phyloP scores from a whole-genome alignment of 2,888 invertebrate species.

The Onthophagus sagittarius region DNA sequence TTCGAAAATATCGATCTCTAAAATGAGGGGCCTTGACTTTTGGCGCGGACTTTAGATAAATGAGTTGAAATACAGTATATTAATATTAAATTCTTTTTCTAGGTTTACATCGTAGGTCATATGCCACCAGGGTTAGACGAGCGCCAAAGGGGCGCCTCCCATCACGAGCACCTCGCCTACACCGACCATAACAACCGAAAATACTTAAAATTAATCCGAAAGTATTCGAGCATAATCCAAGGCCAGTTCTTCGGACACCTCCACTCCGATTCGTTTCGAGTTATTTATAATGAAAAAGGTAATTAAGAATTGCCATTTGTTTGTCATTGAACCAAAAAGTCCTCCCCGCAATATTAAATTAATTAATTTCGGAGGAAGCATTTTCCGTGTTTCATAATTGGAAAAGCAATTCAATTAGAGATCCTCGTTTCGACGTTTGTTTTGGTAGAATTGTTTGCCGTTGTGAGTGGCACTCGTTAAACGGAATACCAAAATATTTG shows the following conservation, averaged over 20 bases:
- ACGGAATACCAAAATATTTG: background rate
- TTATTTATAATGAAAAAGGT: conserved; percentile 78
- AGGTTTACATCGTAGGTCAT: conserved; percentile 90
- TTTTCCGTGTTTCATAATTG: background rate
- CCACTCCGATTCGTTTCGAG: conserved; percentile 86
- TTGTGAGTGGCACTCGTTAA: background rate
- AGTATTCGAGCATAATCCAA: conserved; percentile 75
- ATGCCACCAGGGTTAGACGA: conserved; percentile 87
- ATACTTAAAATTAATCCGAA: conserved; percentile 71
- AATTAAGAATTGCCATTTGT: conserved; percentile 35
- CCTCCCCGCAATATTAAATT: background rate
- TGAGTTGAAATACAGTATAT: no score
- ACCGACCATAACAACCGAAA: conserved; percentile 72
- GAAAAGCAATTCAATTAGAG: background rate
- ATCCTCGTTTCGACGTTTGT: background rate
- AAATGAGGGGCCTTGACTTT: no score
- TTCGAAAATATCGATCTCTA: no score
- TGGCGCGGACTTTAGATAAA: no score
- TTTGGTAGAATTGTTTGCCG: background rate
- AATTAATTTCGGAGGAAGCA: background rate
- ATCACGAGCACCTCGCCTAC: conserved; percentile 56
- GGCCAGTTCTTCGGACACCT: conserved; percentile 92
- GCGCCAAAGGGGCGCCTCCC: conserved; percentile 64
- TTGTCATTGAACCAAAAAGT: no score
- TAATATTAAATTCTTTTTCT: conserved; percentile 40